Evolutionary conservation across 2,113 vertebrate genomes (phyloP), one percentile per base, ranked within the genome.

Genomic region (Athene cunicularia): DNA sequence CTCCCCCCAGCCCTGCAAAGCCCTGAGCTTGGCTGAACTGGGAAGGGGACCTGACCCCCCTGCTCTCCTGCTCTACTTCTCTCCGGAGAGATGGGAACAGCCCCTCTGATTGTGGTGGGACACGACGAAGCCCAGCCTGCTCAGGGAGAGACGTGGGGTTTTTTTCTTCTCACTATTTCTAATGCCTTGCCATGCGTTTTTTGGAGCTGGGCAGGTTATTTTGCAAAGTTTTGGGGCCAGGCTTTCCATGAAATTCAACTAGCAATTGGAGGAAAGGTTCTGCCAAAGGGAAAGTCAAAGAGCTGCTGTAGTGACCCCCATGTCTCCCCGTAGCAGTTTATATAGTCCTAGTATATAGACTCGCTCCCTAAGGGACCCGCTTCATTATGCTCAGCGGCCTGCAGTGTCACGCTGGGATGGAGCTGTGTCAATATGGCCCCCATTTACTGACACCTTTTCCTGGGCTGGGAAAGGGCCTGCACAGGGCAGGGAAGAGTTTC

Each of bases 361-460:
- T 86, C 21, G 47, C 95, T 98, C 96, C 97, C 92, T 20, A 3
- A 86, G 97, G 95, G 98, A 98, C 95, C 93, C 62, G 84, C 97
- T 98, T 98, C 96, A 98, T 98, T 95, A 97, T 97, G 91, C 88
- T 97, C 88, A 39, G 91, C 35, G 92, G 97, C 95, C 96, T 97
- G 90, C 88, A 95, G 77, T 97, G 95, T 96, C 93, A 67, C 95
- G 97, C 74, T 5, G 56, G 79, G 95, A 93, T 84, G 97, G 95
- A 75, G 81, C 96, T 88, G 67, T 95, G 97, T 98, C 98, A 98
- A 96, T 98, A 97, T 73, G 82, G 84, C 93, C 97, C 96, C 95
- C 88, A 60, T 97, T 96, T 94, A 96, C 98, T 89, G 90, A 98
- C 98, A 98, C 98, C 98, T 98, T 96, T 39, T 74, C 81, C 96